Base-by-base conservation (phyloP, 2,888 invertebrate species). In the Drosophila robusta region DNA sequence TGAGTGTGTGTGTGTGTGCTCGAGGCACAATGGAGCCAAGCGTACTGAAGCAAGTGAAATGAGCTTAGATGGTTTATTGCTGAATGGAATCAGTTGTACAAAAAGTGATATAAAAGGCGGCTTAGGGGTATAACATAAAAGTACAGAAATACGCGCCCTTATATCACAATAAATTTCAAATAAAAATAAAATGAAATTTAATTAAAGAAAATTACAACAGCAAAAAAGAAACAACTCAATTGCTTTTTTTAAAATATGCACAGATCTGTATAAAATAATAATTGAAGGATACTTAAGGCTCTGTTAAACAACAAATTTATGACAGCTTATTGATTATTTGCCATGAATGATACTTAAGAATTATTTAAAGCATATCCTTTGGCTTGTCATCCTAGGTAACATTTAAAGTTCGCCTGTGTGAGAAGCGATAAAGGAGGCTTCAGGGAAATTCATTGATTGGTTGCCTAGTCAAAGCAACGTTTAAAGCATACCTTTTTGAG, bases 401-500 rank as follows among this genome's bases (percentile, higher is more conserved):
- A 51, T 46, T 36, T 47, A 9, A 29, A 29, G 36, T 46, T 57
- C 41, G 24, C 14, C n/a, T 29, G 8, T 12, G 8, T 18, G 4
- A 8, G 11, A 4, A 3, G 11, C 8, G 22, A 22, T 5, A n/a
- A 26, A 9, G 16, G 14, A 6, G 47, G 34, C 16, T 26, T 14
- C 4, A 32, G 22, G 34, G 44, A 26, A 16, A 22, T 8, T 4
- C 57, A 67, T 78, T 77, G 77, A 81, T 77, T 77, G 67, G 68
- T 70, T 64, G 34, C 44, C 38, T 56, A 64, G 50, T 62, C 75
- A 70, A 70, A 60, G 66, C 49, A 41, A 61, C 62, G 61, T 68
- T 80, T 62, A 75, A 75, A 58, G 78, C 81, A 78, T 69, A 70
- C 75, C 75, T 75, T 80, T 64, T 54, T 36, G 38, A n/a, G 24